Base-by-base conservation (phyloP, 2,888 invertebrate genomes). In the Odontothrips loti region DNA sequence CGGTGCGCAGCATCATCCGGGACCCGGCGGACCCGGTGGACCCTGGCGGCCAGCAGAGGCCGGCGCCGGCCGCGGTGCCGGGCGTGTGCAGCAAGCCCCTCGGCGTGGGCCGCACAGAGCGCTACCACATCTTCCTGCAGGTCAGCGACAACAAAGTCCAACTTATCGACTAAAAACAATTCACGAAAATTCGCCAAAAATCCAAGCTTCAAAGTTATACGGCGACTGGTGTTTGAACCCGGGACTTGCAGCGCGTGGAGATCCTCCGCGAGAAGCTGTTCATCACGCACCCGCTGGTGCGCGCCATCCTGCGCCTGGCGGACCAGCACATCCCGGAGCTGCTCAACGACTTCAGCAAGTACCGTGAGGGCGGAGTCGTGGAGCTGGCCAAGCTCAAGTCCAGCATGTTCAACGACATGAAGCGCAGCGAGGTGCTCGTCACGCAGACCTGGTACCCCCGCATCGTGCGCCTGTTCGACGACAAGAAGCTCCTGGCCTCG, bases 331-430 rank as follows among this genome's bases (percentile, higher is more conserved):
- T 92, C 84, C 92, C 92, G 0, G 84, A 87, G 4, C 87, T 86
- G 82, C 88, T 92, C n/a, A 89, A 91, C 80, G 87, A 90, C 85
- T 88, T 92, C 83, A 83, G 86, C 12, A 88, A 87, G 82, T 91
- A 90, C 83, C 88, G 89, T 84, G 84, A 84, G 1, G 85, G 85
- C 81, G 90, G 90, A 6, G 88, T 88, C 17, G 84, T 90, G 80
- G 84, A 85, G 80, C 85, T 91, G 51, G 80, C 83, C 48, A 85
- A 84, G 87, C 79, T 75, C 9, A 79, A 81, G 47, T 78, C 58
- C 29, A 29, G 34, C 47, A 80, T 80, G 78, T 58, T 51, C 15
- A 80, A 75, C 47, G 79, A 58, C 51, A 68, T 81, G 78, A 80
- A 80, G 78, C 58, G 80, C 17, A 79, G 79, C 47, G 81, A 81